Conservation (phyloP, 2,888 invertebrate genomes). For the Cataglyphis livida region DNA sequence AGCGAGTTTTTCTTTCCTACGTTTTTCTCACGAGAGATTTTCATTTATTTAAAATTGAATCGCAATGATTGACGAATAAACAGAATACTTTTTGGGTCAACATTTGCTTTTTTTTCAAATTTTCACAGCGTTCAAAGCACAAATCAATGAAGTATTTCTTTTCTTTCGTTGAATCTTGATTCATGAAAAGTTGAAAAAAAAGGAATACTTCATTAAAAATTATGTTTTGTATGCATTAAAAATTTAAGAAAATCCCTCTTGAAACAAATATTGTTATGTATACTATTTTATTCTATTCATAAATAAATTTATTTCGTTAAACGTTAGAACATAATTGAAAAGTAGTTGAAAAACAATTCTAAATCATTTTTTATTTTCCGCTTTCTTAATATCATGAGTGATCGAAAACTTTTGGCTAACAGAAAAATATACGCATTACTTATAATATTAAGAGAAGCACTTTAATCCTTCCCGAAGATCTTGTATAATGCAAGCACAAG, state of each 20-base stretch:
- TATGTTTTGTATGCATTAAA: not conserved
- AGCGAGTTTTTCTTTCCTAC: not conserved
- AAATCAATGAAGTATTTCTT: not conserved
- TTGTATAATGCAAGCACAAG: slow-evolving; percentile 1
- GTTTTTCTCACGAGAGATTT: not conserved
- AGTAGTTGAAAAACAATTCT: not conserved
- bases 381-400: not conserved
- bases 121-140: not conserved
- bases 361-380: not conserved
- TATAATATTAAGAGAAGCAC: slow-evolving; percentile 47
- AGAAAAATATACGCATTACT: slow-evolving; percentile 9
- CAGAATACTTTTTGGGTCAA: not conserved
- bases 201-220: not conserved
- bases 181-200: not conserved
- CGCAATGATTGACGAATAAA: not conserved
- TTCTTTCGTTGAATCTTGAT: not conserved
- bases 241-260: not conserved
- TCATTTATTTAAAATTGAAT: slow-evolving; percentile 18
- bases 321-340: not conserved
- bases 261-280: not conserved
- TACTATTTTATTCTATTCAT: not conserved
- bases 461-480: slow-evolving; percentile 39
- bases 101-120: not conserved
- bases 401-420: slow-evolving; percentile 7
- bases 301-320: not conserved